Evolutionary conservation across 2,797 vertebrate genomes (phyloP), one percentile per base, ranked within the genome.

Genomic region (Poecilia picta): DNA sequence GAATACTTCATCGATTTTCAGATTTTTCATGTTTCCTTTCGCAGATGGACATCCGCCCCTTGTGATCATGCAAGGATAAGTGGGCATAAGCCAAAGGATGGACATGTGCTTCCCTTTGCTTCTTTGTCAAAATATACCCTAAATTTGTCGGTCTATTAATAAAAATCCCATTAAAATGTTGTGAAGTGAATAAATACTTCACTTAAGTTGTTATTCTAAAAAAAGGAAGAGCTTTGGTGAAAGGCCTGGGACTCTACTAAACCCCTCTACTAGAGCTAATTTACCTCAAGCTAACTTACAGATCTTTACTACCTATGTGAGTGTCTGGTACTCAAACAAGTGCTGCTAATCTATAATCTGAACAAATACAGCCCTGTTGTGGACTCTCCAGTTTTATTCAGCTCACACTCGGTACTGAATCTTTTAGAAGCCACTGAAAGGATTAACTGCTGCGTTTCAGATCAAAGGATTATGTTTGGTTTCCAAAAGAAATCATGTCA

Each of bases 381-480:
- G 43, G 79, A 72, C 64, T 75, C 64, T 28, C 73, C 66, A 49
- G 72, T 81, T 88, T 85, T 59, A 80, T 85, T 85, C 75, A 76
- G 31, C 76, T 83, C 73, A 76, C 76, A 83, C 77, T 41, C 76
- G 74, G 71, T 0, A 64, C 68, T 77, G 77, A 84, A 88, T 88
- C 80, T 89, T 88, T 84, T 47, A 80, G 43, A 71, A 80, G 79
- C 36, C 83, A 77, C 74, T 45, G 59, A 76, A 77, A 86, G 84
- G 85, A 89, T 88, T 78, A 91, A 84, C 75, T 59, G 80, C 82
- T 49, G 76, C 75, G 49, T 88, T 89, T 88, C 75, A 81, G 80
- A 91, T 89, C 85, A 89, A 86, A 88, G 55, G 74, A 85, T 81
- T 77, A 73, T 75, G 47, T 45, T 76, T 88, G 87, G 80, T 78